Evolutionary conservation across 2,888 invertebrate species (phyloP).

Genomic region (Tenodera sinensis): DNA sequence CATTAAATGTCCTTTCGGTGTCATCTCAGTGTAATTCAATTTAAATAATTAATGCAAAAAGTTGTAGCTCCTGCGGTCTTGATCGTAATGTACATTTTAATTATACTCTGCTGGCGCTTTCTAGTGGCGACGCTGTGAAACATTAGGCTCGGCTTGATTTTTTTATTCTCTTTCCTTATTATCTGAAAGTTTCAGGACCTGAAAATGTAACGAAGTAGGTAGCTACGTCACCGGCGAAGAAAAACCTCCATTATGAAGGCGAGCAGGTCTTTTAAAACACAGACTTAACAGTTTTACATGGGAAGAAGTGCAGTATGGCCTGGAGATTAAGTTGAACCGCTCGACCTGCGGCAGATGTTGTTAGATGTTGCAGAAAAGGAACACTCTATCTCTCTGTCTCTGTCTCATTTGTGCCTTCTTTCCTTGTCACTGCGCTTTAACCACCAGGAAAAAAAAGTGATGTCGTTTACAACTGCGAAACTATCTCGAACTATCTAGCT

Average conservation of each 20-base stretch:
- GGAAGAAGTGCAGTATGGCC: neutral
- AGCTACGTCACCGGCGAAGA: neutral
- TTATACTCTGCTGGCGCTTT: neutral
- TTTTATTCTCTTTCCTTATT: neutral
- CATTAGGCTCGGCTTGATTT: neutral
- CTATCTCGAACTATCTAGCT: neutral
- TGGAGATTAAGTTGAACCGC: neutral
- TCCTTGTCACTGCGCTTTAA: neutral
- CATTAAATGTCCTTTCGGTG: constrained; percentile 1
- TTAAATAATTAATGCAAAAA: neutral
- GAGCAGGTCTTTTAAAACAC: neutral
- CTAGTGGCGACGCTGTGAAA: neutral
- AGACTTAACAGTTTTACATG: neutral
- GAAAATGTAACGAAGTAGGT: neutral
- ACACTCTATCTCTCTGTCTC: neutral
- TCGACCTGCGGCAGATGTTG: neutral
- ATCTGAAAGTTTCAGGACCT: neutral
- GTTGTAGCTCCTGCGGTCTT: neutral
- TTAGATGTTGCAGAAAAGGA: neutral
- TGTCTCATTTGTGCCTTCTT: neutral
- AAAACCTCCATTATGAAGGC: neutral
- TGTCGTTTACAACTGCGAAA: neutral
- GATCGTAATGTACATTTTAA: constrained; percentile 6
- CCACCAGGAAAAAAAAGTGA: too few species aligned
- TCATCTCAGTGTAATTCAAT: neutral